Base-by-base conservation (phyloP, 1,140 invertebrate genomes). In the Cydia splendana region DNA sequence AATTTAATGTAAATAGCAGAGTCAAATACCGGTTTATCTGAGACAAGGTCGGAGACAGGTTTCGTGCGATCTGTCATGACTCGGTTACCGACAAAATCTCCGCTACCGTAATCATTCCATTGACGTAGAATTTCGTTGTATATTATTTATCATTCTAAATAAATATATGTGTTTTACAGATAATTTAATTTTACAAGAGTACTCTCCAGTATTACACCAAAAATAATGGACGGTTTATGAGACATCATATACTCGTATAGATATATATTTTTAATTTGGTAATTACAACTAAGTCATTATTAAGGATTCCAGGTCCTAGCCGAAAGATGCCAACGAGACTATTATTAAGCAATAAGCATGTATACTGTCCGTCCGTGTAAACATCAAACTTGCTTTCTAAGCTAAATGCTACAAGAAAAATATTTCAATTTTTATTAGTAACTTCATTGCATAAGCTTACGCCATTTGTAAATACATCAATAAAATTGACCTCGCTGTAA, bases 41-140 rank as follows among this genome's bases (percentile, higher is more conserved):
- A 80, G 75, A 82, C 88, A 89, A 89, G 88, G 88, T 87, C 85
- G 85, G 75, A 89, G 86, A 87, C 87, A 85, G 86, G 87, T 88
- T 85, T 80, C 81, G 75, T 18, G 65, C 65, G 57, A 62, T 24
- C 67, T 18, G 67, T 42, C 67, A 18, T 71, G 67, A 71, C 34
- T 38, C 34, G n/a, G 67, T 62, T 62, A 62, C 57, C 57, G 57
- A 24, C 57, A 62, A 62, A 62, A 20, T 62, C 2, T 62, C 57
- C 10, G 57, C 57, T 62, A 20, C 57, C 20, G 57, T 62, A 62
- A 62, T 62, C 24, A 62, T 62, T 10, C 18, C 0, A 57, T 18
- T 18, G n/a, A 18, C 12, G 48, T 51, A 51, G 38, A 42, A 42
- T 42, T 13, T 51, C 10, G 1, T 3, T 13, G 12, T 51, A 51